These are phyloP conservation scores for Octodon degus DNA, from an alignment of 2,113 vertebrate genomes.

Conservation along the genomic window DNA sequence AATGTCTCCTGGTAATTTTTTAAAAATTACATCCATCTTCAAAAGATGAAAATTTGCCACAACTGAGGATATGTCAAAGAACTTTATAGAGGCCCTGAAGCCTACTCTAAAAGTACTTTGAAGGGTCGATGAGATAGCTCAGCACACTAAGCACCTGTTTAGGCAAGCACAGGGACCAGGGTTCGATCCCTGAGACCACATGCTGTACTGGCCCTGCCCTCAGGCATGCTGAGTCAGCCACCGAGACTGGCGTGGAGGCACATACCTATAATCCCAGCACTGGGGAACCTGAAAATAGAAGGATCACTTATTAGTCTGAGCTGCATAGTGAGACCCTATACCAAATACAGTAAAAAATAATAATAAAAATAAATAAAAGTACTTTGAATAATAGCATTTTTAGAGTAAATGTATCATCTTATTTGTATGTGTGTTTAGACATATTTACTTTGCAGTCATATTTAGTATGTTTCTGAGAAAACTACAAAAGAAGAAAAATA, in stretches of 20 bases:
- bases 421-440: slow-evolving; percentile 11
- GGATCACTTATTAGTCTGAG: too few relatives aligned
- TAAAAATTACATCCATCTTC: slow-evolving; percentile 38
- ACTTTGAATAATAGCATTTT: slow-evolving; percentile 31
- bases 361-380: background rate
- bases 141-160: too few relatives aligned
- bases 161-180: too few relatives aligned
- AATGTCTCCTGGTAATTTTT: slow-evolving; percentile 1
- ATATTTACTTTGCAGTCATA: slow-evolving; percentile 41
- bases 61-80: slow-evolving; percentile 33
- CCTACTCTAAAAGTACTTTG: slow-evolving; percentile 51
- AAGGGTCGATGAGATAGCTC: background rate
- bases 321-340: too few relatives aligned
- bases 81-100: background rate
- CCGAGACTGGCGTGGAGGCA: too few relatives aligned
- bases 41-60: slow-evolving; percentile 37
- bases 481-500: slow-evolving; percentile 32
- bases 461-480: slow-evolving; percentile 40
- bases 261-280: too few relatives aligned
- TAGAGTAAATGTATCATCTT: slow-evolving; percentile 28
- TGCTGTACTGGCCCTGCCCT: too few relatives aligned
- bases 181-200: too few relatives aligned
- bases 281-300: too few relatives aligned
- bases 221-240: too few relatives aligned
- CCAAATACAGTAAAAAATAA: too few relatives aligned